Percentiles rank a stretch among this genome's conserved stretches.
These are phyloP conservation scores for Spinus olivaceus DNA, from an alignment of 2,797 vertebrate species.

Conservation along the genomic window DNA sequence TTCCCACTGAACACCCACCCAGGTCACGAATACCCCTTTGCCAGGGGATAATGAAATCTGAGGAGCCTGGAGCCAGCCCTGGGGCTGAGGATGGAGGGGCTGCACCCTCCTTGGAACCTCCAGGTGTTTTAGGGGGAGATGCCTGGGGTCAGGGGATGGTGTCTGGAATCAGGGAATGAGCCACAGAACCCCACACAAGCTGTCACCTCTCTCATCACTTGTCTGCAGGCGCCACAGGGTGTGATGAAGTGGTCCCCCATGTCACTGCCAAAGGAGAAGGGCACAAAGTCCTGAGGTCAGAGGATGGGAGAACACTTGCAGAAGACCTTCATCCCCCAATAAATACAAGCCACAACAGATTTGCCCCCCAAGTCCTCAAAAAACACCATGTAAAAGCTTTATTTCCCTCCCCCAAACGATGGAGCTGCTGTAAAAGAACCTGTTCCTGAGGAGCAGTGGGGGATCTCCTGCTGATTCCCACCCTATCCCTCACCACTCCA, in stretches of 20 bases:
- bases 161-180: background rate
- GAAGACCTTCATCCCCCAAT: background rate
- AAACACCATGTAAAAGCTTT: background rate
- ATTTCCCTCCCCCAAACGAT: background rate
- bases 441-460: background rate
- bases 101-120: background rate
- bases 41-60: background rate
- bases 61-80: background rate
- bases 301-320: background rate
- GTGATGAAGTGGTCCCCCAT: constrained; percentile 80
- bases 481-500: rapidly evolving
- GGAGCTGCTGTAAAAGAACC: background rate
- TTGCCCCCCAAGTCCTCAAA: rapidly evolving
- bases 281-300: background rate
- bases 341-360: background rate
- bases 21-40: background rate
- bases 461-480: rapidly evolving
- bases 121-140: background rate
- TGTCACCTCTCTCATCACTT: constrained; percentile 93
- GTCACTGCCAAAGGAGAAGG: constrained; percentile 76
- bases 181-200: rapidly evolving
- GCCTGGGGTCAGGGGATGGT: background rate
- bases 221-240: constrained; percentile 91
- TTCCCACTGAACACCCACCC: background rate
- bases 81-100: background rate